phyloP scores from a whole-genome alignment of 2,113 vertebrate species.

The Thamnaconus septentrionalis region DNA sequence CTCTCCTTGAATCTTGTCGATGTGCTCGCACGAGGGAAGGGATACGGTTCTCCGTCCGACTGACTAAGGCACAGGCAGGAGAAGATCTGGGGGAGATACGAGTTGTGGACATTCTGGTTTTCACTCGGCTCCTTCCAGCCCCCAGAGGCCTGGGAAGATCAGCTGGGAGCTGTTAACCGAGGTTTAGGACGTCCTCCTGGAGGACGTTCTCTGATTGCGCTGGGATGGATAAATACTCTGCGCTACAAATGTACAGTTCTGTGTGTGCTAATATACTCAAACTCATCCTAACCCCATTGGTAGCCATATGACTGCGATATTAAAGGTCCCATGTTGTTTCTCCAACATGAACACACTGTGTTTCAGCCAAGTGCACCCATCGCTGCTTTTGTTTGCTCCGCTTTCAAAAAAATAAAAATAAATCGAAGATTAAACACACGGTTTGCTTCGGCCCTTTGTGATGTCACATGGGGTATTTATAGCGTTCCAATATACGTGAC shows the following conservation, averaged over 20 bases:
- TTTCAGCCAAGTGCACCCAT: too few relatives aligned
- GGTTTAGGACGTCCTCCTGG: conserved; percentile 24
- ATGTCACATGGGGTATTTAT: too few relatives aligned
- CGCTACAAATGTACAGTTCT: too few relatives aligned
- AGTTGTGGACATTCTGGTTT: conserved; percentile 60
- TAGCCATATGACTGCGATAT: conserved; percentile 5
- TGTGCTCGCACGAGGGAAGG: conserved; percentile 40
- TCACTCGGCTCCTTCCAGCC: conserved; percentile 25
- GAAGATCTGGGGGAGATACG: conserved; percentile 16
- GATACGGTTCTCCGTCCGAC: neutral
- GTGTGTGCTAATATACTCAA: neutral
- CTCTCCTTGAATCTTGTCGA: conserved; percentile 60
- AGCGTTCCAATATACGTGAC: too few relatives aligned
- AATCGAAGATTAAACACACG: too few relatives aligned
- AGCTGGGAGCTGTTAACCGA: conserved; percentile 20
- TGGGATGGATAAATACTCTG: conserved; percentile 4
- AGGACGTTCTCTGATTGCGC: conserved; percentile 29
- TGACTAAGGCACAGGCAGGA: conserved; percentile 36
- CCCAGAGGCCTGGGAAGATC: conserved; percentile 40
- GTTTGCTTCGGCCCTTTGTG: too few relatives aligned
- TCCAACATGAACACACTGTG: too few relatives aligned
- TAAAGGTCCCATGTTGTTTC: conserved; percentile 1
- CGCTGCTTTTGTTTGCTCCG: too few relatives aligned
- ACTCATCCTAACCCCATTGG: neutral
- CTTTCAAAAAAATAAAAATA: too few relatives aligned